These are phyloP conservation scores for Pararge aegeria DNA, from an alignment of 1,140 invertebrate species.

Conservation along the genomic window DNA sequence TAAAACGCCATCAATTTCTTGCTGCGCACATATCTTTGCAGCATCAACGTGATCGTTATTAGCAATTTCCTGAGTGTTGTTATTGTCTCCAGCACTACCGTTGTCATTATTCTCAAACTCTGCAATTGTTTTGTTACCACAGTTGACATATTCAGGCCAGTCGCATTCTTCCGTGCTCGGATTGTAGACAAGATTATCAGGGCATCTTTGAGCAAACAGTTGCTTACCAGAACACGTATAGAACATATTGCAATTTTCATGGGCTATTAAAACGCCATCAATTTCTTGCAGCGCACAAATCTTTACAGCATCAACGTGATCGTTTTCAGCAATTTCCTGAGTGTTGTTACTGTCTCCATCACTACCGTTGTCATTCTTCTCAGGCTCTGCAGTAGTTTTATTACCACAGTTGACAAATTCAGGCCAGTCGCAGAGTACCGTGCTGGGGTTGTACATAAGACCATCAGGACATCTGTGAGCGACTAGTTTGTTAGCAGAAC, in stretches of 20 bases:
- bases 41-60: slow-evolving; percentile 39
- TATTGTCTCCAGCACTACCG: neutral
- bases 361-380: neutral
- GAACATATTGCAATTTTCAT: slow-evolving; percentile 43
- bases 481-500: neutral
- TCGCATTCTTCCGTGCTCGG: slow-evolving; percentile 55
- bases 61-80: neutral
- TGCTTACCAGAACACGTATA: slow-evolving; percentile 34
- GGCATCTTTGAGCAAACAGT: slow-evolving; percentile 25
- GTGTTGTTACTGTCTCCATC: neutral
- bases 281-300: slow-evolving; percentile 26
- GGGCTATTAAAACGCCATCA: slow-evolving; percentile 29
- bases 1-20: slow-evolving; percentile 29
- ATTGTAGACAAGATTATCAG: slow-evolving; percentile 76
- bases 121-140: slow-evolving; percentile 17
- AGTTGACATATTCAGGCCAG: neutral
- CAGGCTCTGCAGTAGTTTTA: too few species aligned
- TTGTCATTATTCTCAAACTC: slow-evolving; percentile 4
- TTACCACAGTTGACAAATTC: neutral
- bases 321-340: neutral
- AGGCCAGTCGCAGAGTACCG: neutral
- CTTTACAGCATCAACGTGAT: slow-evolving; percentile 33
- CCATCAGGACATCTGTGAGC: neutral
- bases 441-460: too few species aligned
- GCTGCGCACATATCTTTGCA: slow-evolving; percentile 32